phyloP scores from a whole-genome alignment of 2,113 vertebrate genomes.

The Gallinago undulata region DNA sequence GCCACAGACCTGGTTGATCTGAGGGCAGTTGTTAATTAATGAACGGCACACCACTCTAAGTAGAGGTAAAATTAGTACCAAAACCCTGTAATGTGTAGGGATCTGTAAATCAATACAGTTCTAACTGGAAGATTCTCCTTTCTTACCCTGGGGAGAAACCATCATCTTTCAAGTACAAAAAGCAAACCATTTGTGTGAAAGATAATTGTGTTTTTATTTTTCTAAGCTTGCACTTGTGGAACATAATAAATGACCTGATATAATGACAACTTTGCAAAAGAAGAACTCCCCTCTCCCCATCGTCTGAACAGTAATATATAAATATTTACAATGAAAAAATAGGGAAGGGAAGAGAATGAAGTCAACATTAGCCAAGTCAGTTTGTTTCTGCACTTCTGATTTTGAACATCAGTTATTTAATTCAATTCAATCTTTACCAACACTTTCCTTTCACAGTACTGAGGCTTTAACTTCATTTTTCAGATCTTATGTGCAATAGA shows the following conservation, averaged over 20 bases:
- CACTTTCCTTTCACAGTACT: background rate
- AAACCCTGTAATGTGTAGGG: background rate
- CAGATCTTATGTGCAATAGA: conserved; percentile 4
- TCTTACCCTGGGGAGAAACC: background rate
- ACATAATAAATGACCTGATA: conserved; percentile 77
- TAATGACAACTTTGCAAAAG: conserved; percentile 73
- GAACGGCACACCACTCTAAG: background rate
- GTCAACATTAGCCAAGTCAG: conserved; percentile 50
- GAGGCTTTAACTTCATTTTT: background rate
- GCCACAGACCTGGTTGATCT: background rate
- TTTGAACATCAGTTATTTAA: conserved; percentile 50
- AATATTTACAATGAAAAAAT: conserved; percentile 82
- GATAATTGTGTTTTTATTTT: conserved; percentile 73
- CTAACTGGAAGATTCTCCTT: background rate
- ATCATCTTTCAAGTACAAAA: background rate
- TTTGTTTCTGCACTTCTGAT: conserved; percentile 37
- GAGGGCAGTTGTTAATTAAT: background rate
- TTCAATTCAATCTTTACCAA: background rate
- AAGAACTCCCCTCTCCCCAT: conserved; percentile 35
- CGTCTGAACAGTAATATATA: conserved; percentile 74
- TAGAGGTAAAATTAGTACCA: background rate
- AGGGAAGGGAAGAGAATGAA: conserved; percentile 67
- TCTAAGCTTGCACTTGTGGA: conserved; percentile 68
- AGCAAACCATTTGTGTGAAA: conserved; percentile 53
- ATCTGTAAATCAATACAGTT: background rate